Evolutionary conservation across 2,113 vertebrate species (phyloP).

Genomic region (Pagrus major): DNA sequence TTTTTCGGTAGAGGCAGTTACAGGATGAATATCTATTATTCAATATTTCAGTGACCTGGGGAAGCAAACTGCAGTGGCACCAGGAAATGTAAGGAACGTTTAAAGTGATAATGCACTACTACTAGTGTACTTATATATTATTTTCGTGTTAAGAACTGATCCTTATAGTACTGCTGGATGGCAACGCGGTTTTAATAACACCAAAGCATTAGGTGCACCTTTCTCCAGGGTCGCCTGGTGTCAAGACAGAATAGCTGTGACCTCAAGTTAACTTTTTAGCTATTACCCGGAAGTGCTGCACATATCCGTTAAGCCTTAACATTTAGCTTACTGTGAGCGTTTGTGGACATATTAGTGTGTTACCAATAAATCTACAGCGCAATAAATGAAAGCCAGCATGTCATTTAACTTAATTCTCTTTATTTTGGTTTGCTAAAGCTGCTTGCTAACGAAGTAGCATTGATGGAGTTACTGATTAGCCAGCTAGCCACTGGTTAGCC

Average conservation of each 20-base stretch:
- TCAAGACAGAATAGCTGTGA: slow-evolving; percentile 8
- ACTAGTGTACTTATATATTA: too few species aligned
- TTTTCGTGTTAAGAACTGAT: too few species aligned
- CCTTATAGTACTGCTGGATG: too few species aligned
- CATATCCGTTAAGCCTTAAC: background rate
- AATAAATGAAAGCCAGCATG: too few species aligned
- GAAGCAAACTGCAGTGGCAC: too few species aligned
- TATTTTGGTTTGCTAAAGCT: background rate
- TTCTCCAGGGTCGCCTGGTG: background rate
- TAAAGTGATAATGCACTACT: too few species aligned
- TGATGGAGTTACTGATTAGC: background rate
- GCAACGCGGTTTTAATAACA: too few species aligned
- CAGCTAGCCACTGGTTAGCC: background rate
- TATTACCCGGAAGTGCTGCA: background rate
- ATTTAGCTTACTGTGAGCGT: fast-evolving
- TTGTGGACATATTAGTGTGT: background rate
- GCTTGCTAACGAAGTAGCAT: background rate
- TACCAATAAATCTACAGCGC: fast-evolving
- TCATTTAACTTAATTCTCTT: fast-evolving
- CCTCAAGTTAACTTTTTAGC: slow-evolving; percentile 12
- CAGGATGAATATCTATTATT: background rate
- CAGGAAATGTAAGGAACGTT: background rate
- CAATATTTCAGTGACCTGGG: background rate
- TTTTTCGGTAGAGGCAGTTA: too few species aligned
- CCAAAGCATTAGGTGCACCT: background rate